Conservation (phyloP, 2,797 vertebrate genomes). For the Coilia nasus region DNA sequence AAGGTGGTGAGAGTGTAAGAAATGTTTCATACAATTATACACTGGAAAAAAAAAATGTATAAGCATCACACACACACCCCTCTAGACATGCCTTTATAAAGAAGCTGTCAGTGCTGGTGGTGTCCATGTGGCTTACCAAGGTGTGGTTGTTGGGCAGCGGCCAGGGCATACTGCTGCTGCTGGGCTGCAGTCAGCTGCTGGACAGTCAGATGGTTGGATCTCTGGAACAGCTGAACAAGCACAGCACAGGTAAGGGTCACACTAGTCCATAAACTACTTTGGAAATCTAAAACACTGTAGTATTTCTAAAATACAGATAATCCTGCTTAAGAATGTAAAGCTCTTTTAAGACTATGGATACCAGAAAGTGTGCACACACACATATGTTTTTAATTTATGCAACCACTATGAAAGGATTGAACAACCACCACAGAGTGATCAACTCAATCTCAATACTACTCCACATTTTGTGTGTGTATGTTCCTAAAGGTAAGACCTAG, state of each 20-base stretch:
- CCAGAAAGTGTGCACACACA: not conserved
- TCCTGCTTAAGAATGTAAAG: too few relatives aligned
- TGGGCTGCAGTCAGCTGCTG: constrained; percentile 95
- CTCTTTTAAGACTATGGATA: not conserved
- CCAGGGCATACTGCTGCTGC: constrained; percentile 94
- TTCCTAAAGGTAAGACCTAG: too few relatives aligned
- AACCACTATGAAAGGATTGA: not conserved
- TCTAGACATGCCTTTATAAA: not conserved
- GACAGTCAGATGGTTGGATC: constrained; percentile 89
- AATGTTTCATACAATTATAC: too few relatives aligned
- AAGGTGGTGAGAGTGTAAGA: too few relatives aligned
- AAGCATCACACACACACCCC: not conserved
- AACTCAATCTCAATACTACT: not conserved
- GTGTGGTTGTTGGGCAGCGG: constrained; percentile 93
- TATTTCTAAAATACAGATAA: not conserved
- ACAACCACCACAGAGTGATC: not conserved
- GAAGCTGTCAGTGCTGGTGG: too few relatives aligned
- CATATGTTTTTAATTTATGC: not conserved
- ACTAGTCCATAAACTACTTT: not conserved
- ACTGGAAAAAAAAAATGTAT: not conserved
- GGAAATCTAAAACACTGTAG: not conserved
- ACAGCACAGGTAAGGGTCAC: not conserved
- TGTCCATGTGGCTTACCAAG: constrained; percentile 79
- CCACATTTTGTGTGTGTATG: too few relatives aligned
- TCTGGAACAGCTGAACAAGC: constrained; percentile 89